Evolutionary conservation across 2,888 invertebrate genomes (phyloP).

Genomic region (Dryobota labecula): DNA sequence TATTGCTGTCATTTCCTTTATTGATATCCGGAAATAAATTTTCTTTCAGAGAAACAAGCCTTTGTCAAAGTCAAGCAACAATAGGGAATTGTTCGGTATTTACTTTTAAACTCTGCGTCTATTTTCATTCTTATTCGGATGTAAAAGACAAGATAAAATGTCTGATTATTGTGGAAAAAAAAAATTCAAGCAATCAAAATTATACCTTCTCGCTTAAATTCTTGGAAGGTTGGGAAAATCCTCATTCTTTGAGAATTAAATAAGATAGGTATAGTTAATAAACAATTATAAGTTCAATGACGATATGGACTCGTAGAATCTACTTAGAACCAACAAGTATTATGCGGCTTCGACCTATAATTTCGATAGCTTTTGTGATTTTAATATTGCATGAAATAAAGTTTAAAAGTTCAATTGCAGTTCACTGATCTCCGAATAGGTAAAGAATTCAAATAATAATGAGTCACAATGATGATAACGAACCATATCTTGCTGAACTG

Average conservation of each 20-base stretch:
- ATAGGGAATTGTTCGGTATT: slow-evolving; percentile 47
- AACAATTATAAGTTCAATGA: not conserved
- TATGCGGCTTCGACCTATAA: too few species aligned
- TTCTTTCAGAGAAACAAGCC: slow-evolving; percentile 31
- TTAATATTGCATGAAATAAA: not conserved
- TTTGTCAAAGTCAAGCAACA: slow-evolving; percentile 46
- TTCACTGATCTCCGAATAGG: not conserved
- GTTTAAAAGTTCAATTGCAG: not conserved
- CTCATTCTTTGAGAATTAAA: not conserved
- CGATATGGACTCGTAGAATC: not conserved
- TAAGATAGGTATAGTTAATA: not conserved
- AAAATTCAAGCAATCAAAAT: slow-evolving; percentile 31
- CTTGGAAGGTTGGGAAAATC: not conserved
- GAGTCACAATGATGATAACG: not conserved
- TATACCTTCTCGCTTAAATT: slow-evolving; percentile 2
- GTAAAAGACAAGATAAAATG: slow-evolving; percentile 36
- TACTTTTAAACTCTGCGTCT: slow-evolving; percentile 13
- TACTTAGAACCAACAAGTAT: not conserved
- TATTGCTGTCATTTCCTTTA: slow-evolving; percentile 39
- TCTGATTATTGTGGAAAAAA: slow-evolving; percentile 10
- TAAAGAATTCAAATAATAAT: not conserved
- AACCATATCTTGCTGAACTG: not conserved
- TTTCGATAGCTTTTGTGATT: not conserved
- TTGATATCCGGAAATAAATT: slow-evolving; percentile 40
- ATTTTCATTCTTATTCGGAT: slow-evolving; percentile 38